Percentiles rank a stretch among this genome's conserved stretches.
Evolutionary conservation across 92 coral and sea anemone genomes (phyloP).

Genomic region (Muricea muricata): DNA sequence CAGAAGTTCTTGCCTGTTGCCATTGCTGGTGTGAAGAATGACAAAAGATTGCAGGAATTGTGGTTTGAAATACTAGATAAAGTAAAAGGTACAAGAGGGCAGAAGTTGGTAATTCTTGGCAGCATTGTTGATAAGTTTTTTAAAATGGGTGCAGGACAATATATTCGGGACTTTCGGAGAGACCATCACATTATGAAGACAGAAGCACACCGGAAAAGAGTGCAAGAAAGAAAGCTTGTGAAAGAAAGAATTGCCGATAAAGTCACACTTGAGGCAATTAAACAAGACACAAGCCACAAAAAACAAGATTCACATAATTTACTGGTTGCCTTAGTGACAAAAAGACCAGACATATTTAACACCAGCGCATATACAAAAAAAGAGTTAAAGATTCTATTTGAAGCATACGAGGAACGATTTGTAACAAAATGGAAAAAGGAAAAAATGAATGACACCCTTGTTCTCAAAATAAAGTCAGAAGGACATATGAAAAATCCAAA

Average conservation of each 20-base stretch:
- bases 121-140: slow-evolving; percentile 1
- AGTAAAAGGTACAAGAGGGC: background rate
- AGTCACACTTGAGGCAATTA: slow-evolving; percentile 7
- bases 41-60: slow-evolving; percentile 6
- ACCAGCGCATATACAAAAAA: slow-evolving; percentile 22
- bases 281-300: slow-evolving; percentile 5
- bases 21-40: slow-evolving; percentile 22
- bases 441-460: slow-evolving; percentile 11
- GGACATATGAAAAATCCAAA: background rate
- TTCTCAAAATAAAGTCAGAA: slow-evolving; percentile 12
- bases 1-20: slow-evolving; percentile 22
- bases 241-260: slow-evolving; percentile 22
- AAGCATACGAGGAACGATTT: slow-evolving; percentile 21
- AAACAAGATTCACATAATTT: slow-evolving; percentile 10
- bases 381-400: slow-evolving; percentile 1
- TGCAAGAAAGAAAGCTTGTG: too few species aligned
- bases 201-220: slow-evolving; percentile 31
- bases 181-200: slow-evolving; percentile 29
- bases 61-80: slow-evolving; percentile 22
- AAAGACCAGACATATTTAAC: slow-evolving; percentile 31
- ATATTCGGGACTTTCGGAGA: slow-evolving; percentile 15
- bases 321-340: slow-evolving; percentile 34
- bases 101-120: background rate
- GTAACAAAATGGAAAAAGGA: slow-evolving; percentile 15
- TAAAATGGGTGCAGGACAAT: slow-evolving; percentile 43